phyloP scores from a whole-genome alignment of 2,797 vertebrate genomes.

The Cryptoblepharus egeriae region DNA sequence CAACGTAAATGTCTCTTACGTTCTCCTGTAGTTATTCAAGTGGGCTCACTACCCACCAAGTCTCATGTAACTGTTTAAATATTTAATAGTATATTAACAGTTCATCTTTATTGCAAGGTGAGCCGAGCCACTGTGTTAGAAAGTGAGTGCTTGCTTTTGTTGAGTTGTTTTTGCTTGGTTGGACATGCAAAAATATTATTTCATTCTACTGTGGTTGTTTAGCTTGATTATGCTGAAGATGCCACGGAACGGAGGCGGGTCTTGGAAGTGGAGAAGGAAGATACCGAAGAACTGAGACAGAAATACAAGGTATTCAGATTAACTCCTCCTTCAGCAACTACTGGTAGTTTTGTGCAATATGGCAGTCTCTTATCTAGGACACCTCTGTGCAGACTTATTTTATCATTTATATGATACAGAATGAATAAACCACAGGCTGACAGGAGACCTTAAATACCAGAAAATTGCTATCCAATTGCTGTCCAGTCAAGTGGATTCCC shows the following conservation, averaged over 20 bases:
- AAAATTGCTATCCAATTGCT: neutral
- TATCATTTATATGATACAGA: neutral
- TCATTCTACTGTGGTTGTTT: slow-evolving; percentile 15
- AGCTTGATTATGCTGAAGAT: slow-evolving; percentile 98
- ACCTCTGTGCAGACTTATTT: neutral
- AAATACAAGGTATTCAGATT: slow-evolving; percentile 91
- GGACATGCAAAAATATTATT: slow-evolving; percentile 25
- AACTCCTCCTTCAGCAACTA: neutral
- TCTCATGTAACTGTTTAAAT: too few species aligned
- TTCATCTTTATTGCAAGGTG: slow-evolving; percentile 1
- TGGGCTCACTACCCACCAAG: too few species aligned
- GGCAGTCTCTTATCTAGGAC: neutral
- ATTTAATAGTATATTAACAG: too few species aligned
- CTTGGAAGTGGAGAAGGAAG: slow-evolving; percentile 97
- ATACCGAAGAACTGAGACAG: slow-evolving; percentile 96
- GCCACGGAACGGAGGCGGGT: slow-evolving; percentile 96
- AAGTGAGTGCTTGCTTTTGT: neutral
- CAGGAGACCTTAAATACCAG: neutral
- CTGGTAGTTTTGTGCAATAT: neutral
- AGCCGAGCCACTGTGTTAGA: neutral
- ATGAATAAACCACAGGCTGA: neutral
- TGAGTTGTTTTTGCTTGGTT: too few species aligned
- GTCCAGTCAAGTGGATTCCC: too few species aligned
- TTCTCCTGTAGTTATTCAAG: too few species aligned
- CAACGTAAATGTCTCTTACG: too few species aligned